Conservation (phyloP, 2,113 vertebrate genomes). For the Megaptera novaeangliae region DNA sequence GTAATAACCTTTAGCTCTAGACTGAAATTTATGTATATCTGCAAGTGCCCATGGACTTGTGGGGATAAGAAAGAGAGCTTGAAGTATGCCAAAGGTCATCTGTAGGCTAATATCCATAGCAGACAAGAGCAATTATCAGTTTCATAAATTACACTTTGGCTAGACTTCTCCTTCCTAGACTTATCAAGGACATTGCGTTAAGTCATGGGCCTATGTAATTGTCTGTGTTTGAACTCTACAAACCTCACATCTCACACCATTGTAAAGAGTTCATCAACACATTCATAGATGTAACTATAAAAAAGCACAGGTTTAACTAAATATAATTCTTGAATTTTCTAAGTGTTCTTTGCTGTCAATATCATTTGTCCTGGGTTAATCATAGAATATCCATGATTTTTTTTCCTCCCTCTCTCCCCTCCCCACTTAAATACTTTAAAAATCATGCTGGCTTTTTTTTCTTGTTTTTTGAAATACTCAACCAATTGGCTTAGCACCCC, state of each 20-base stretch:
- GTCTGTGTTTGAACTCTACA: neutral
- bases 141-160: neutral
- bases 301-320: neutral
- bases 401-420: neutral
- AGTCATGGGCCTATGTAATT: neutral
- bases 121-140: neutral
- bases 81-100: neutral
- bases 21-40: neutral
- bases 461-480: neutral
- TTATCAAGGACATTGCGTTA: neutral
- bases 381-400: neutral
- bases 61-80: neutral
- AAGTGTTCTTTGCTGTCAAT: neutral
- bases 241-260: neutral
- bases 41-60: neutral
- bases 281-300: neutral
- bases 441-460: neutral
- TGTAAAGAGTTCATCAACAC: neutral
- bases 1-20: neutral
- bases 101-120: neutral
- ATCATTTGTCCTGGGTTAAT: slow-evolving; percentile 9
- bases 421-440: neutral
- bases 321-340: slow-evolving; percentile 18
- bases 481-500: neutral
- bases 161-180: neutral